These are phyloP conservation scores for Mantis religiosa DNA, from an alignment of 2,888 invertebrate species.

Conservation along the genomic window DNA sequence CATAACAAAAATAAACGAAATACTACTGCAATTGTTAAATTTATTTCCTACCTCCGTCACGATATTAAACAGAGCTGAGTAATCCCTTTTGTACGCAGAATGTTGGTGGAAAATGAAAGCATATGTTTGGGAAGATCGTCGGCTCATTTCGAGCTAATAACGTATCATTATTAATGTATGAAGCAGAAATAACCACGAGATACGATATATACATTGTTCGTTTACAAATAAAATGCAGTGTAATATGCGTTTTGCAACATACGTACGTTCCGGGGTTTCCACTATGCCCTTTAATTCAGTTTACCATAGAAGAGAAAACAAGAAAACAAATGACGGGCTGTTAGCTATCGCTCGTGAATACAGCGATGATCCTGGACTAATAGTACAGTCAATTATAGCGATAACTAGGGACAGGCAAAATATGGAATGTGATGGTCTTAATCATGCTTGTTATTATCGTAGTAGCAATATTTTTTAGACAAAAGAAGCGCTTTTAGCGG, in stretches of 20 bases:
- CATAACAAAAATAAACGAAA: too few relatives aligned
- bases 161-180: background rate
- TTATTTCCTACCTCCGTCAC: too few relatives aligned
- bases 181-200: background rate
- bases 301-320: background rate
- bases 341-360: background rate
- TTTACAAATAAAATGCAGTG: background rate
- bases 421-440: too few relatives aligned
- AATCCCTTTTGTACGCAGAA: background rate
- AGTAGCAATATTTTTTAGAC: too few relatives aligned
- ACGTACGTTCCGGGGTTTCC: background rate
- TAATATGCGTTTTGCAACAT: background rate
- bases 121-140: background rate
- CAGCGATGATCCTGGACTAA: background rate
- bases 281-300: background rate
- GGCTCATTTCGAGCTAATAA: background rate
- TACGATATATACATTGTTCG: background rate
- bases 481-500: too few relatives aligned
- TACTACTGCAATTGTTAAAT: too few relatives aligned
- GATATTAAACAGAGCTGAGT: too few relatives aligned
- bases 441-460: too few relatives aligned
- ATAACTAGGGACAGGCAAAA: too few relatives aligned
- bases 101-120: background rate
- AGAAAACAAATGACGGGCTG: background rate
- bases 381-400: background rate